phyloP scores from a whole-genome alignment of 2,113 vertebrate species.

The Baryphthengus martii region DNA sequence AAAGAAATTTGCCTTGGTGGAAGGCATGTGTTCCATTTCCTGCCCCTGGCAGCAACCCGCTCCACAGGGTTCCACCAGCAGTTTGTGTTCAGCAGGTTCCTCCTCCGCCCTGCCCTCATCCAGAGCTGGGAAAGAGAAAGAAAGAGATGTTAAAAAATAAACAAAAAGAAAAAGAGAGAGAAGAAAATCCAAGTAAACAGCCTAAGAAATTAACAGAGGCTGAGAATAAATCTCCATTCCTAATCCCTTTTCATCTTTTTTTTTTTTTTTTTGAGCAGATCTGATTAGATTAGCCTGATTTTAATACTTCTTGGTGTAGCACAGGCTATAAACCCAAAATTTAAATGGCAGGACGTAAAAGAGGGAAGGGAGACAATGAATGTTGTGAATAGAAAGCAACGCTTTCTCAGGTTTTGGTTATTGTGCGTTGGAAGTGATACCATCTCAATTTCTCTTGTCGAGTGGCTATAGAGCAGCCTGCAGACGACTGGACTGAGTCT shows the following conservation, averaged over 20 bases:
- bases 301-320: not conserved
- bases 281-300: conserved; percentile 19
- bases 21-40: conserved; percentile 73
- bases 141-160: conserved; percentile 14
- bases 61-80: conserved; percentile 41
- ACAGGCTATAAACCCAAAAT: not conserved
- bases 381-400: not conserved
- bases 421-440: not conserved
- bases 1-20: conserved; percentile 48
- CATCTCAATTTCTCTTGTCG: not conserved
- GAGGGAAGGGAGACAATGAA: not conserved
- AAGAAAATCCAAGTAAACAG: conserved; percentile 1
- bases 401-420: not conserved
- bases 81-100: not conserved
- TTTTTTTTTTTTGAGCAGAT: not conserved
- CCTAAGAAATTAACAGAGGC: conserved; percentile 12
- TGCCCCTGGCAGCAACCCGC: conserved; percentile 48
- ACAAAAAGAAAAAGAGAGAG: not conserved
- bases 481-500: not conserved
- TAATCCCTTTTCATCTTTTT: conserved; percentile 43
- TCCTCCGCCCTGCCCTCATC: not conserved
- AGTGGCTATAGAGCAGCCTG: not conserved
- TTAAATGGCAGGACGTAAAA: not conserved
- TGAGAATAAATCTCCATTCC: conserved; percentile 23
- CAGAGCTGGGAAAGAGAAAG: not conserved